These are phyloP conservation scores for Oligia latruncula DNA, from an alignment of 2,888 invertebrate species.

Conservation along the genomic window DNA sequence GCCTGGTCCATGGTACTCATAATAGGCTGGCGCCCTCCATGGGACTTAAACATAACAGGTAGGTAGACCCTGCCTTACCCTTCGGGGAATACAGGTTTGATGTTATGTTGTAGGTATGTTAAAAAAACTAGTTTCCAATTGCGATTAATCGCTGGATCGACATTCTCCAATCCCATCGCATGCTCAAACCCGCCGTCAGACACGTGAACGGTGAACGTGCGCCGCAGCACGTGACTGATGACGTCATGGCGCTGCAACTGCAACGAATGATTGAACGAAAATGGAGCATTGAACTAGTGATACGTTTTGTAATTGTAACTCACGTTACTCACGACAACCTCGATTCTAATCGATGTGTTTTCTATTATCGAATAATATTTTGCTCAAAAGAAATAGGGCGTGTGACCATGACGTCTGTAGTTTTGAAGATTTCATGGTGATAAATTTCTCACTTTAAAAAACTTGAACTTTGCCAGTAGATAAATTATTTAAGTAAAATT, in stretches of 20 bases:
- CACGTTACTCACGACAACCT: conserved; percentile 18
- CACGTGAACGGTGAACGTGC: conserved; percentile 62
- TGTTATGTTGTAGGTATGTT: background rate
- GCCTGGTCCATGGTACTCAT: background rate
- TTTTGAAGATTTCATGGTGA: background rate
- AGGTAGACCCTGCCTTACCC: background rate
- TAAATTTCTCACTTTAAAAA: background rate
- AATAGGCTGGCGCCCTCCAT: background rate
- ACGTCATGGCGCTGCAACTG: conserved; percentile 65
- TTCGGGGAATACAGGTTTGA: background rate
- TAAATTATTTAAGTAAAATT: background rate
- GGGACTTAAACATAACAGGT: background rate
- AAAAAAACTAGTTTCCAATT: conserved; percentile 26
- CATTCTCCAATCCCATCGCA: conserved; percentile 31
- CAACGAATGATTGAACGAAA: conserved; percentile 57
- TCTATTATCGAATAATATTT: conserved; percentile 22
- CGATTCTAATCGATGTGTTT: conserved; percentile 43
- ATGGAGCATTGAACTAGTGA: conserved; percentile 66
- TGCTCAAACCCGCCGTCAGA: conserved; percentile 27
- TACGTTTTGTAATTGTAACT: conserved; percentile 37
- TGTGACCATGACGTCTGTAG: background rate
- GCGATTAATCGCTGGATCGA: conserved; percentile 29
- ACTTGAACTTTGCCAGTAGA: background rate
- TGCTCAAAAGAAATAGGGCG: background rate
- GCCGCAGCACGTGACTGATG: conserved; percentile 62